Evolutionary conservation across 2,888 invertebrate genomes (phyloP).

Genomic region (Tupiocoris notatus): DNA sequence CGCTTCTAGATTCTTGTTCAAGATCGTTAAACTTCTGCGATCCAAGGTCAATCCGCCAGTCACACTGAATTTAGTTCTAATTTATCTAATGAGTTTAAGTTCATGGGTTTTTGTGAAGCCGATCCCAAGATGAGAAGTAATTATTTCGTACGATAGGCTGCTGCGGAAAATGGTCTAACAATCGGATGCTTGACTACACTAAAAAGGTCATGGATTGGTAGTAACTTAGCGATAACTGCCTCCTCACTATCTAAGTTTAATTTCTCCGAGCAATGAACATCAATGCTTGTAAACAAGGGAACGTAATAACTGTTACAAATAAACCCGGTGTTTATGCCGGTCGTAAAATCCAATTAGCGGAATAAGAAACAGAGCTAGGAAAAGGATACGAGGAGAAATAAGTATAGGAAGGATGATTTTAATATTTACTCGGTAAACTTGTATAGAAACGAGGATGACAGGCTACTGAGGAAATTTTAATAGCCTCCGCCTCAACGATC

Average conservation of each 20-base stretch:
- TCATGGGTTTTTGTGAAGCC: too few species aligned
- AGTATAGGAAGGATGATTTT: background rate
- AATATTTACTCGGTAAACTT: background rate
- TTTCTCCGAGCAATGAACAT: background rate
- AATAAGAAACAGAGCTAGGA: slow-evolving; percentile 6
- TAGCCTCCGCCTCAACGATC: background rate
- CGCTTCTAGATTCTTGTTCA: too few species aligned
- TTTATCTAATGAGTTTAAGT: too few species aligned
- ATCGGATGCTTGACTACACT: too few species aligned
- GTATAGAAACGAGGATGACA: too few species aligned
- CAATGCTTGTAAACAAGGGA: slow-evolving; percentile 18
- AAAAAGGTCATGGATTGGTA: too few species aligned
- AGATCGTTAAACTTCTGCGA: too few species aligned
- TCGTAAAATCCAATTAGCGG: slow-evolving; percentile 37
- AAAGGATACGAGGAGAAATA: background rate
- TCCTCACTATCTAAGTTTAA: background rate
- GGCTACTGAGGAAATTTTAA: background rate
- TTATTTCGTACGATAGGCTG: too few species aligned
- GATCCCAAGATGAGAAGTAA: too few species aligned
- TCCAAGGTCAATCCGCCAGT: too few species aligned
- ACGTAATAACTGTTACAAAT: slow-evolving; percentile 24
- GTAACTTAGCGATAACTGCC: background rate
- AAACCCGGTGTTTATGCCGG: slow-evolving; percentile 11
- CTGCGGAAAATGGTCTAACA: too few species aligned
- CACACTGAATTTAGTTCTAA: too few species aligned